These are phyloP conservation scores for Halyomorpha halys DNA, from an alignment of 1,140 invertebrate species.

Conservation along the genomic window DNA sequence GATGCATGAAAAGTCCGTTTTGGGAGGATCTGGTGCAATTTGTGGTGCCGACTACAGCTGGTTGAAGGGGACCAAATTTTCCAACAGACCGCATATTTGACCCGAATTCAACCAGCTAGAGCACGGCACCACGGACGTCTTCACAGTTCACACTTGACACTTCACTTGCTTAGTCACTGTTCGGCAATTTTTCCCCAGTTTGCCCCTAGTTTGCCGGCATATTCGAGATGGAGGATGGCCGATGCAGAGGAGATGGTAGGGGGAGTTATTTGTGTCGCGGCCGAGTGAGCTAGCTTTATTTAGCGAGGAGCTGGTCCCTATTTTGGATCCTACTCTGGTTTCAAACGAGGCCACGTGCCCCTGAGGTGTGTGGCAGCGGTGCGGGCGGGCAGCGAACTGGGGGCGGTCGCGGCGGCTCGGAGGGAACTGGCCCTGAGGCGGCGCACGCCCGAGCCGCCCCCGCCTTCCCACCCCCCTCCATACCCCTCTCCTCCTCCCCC, in stretches of 20 bases:
- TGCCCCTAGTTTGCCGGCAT: background rate
- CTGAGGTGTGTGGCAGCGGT: constrained; percentile 1
- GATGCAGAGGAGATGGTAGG: constrained; percentile 6
- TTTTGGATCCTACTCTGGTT: constrained; percentile 20
- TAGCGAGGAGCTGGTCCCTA: background rate
- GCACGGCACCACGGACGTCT: constrained; percentile 32
- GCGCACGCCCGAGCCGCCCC: constrained; percentile 3
- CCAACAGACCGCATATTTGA: constrained; percentile 44
- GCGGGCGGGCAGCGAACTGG: background rate
- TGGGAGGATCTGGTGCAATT: background rate
- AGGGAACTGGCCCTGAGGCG: background rate
- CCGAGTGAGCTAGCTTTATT: constrained; percentile 1
- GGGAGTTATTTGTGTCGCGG: background rate
- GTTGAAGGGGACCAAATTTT: constrained; percentile 60
- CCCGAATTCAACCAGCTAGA: constrained; percentile 55
- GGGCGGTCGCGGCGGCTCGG: constrained; percentile 3
- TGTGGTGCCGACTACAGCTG: constrained; percentile 48
- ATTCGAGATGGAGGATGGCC: background rate
- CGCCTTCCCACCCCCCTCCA: background rate
- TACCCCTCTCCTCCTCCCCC: background rate
- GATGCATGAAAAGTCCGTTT: no score
- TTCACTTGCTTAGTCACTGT: constrained; percentile 3
- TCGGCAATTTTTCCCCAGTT: background rate
- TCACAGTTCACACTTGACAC: background rate
- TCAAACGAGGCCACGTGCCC: background rate